A percentile compares a stretch with the other conserved stretches of the same genome.
phyloP scores from a whole-genome alignment of 2,888 invertebrate genomes.

The Synergus umbraculus region DNA sequence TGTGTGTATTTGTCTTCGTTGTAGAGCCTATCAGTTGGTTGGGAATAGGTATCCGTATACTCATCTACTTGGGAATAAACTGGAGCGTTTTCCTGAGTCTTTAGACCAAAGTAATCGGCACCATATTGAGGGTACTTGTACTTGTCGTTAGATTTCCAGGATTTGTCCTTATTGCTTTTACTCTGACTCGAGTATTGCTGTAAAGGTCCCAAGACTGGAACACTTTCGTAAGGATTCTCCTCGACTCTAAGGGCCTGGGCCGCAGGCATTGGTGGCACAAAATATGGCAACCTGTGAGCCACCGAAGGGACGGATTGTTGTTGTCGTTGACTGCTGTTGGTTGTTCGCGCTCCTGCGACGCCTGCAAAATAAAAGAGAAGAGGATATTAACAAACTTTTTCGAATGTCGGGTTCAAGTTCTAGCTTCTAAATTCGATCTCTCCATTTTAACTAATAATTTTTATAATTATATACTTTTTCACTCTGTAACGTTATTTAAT shows the following conservation, averaged over 20 bases:
- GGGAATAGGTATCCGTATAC: slow-evolving; percentile 73
- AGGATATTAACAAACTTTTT: neutral
- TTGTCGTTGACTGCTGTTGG: slow-evolving; percentile 63
- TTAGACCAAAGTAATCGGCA: slow-evolving; percentile 69
- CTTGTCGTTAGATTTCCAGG: slow-evolving; percentile 77
- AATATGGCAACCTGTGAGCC: slow-evolving; percentile 71
- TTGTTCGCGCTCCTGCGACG: slow-evolving; percentile 70
- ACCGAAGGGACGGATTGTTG: slow-evolving; percentile 73
- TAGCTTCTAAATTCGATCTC: no score
- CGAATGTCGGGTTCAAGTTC: neutral
- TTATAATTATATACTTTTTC: no score
- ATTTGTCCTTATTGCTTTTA: slow-evolving; percentile 79
- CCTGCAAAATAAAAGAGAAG: slow-evolving; percentile 57
- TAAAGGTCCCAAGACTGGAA: slow-evolving; percentile 83
- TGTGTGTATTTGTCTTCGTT: slow-evolving; percentile 71
- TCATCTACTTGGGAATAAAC: slow-evolving; percentile 71
- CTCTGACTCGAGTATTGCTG: slow-evolving; percentile 69
- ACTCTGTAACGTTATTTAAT: no score
- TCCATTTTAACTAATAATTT: no score
- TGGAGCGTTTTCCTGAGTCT: slow-evolving; percentile 66
- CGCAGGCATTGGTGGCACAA: slow-evolving; percentile 73
- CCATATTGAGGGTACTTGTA: slow-evolving; percentile 64
- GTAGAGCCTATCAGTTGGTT: slow-evolving; percentile 71
- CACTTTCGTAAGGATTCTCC: slow-evolving; percentile 82
- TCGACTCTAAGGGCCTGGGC: slow-evolving; percentile 74